These are phyloP conservation scores for Gallinago undulata DNA, from an alignment of 2,113 vertebrate species.

Conservation along the genomic window DNA sequence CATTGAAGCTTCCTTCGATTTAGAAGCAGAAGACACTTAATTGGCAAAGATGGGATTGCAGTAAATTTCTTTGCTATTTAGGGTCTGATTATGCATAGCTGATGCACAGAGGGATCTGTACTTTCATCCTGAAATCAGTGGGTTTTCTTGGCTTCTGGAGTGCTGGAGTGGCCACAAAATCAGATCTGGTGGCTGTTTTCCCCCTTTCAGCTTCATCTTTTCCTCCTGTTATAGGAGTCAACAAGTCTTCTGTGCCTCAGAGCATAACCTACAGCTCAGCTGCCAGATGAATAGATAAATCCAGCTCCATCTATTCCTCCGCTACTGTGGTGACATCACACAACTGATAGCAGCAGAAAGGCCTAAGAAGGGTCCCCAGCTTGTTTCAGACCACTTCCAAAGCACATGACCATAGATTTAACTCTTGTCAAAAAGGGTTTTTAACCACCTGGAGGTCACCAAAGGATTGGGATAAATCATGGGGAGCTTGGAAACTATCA, in stretches of 20 bases:
- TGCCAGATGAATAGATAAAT: background rate
- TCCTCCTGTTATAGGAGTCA: background rate
- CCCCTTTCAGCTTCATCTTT: background rate
- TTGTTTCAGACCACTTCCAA: background rate
- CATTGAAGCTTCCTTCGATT: constrained; percentile 30
- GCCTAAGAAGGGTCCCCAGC: background rate
- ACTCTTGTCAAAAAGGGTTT: background rate
- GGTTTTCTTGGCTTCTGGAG: background rate
- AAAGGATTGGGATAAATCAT: background rate
- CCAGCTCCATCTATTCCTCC: background rate
- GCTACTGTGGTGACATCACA: background rate
- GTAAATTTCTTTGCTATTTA: constrained; percentile 9
- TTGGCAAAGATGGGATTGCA: constrained; percentile 22
- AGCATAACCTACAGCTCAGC: background rate
- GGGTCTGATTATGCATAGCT: background rate
- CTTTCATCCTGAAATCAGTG: background rate
- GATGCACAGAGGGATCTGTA: background rate
- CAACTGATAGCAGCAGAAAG: background rate
- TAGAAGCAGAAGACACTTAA: constrained; percentile 40
- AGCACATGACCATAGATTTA: background rate
- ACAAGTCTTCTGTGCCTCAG: background rate
- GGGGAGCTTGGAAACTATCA: background rate
- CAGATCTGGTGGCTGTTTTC: background rate
- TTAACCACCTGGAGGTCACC: background rate
- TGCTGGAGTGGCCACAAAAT: background rate